phyloP scores from a whole-genome alignment of 2,888 invertebrate species.

The Psococerastis gibbosa region DNA sequence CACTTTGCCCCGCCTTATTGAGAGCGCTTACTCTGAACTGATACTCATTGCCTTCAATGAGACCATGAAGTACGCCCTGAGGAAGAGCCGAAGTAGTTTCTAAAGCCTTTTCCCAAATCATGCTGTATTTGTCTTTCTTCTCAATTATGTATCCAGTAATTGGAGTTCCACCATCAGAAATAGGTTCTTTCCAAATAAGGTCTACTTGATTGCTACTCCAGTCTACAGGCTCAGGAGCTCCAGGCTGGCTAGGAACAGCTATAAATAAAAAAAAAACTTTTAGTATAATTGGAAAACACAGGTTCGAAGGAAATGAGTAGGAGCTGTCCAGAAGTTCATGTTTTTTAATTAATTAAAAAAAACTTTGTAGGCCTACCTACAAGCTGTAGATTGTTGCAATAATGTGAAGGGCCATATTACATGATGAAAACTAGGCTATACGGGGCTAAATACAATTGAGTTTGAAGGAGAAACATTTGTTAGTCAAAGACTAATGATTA shows the following conservation, averaged over 20 bases:
- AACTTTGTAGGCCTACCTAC: too few species aligned
- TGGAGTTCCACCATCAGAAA: slow-evolving; percentile 83
- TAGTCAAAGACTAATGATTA: slow-evolving; percentile 2
- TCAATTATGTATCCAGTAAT: slow-evolving; percentile 85
- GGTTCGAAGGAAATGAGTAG: too few species aligned
- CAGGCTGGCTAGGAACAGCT: slow-evolving; percentile 75
- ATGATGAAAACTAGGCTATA: too few species aligned
- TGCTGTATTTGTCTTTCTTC: slow-evolving; percentile 81
- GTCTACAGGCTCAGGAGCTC: slow-evolving; percentile 76
- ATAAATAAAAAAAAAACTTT: slow-evolving; percentile 20
- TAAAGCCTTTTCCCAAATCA: slow-evolving; percentile 80
- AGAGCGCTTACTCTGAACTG: slow-evolving; percentile 91
- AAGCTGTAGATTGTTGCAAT: too few species aligned
- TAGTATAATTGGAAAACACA: too few species aligned
- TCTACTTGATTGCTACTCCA: slow-evolving; percentile 88
- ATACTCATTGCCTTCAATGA: slow-evolving; percentile 91
- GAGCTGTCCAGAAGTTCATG: too few species aligned
- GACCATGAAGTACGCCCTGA: slow-evolving; percentile 63
- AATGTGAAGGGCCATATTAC: too few species aligned
- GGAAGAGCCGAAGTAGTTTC: slow-evolving; percentile 60
- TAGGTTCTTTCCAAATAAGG: slow-evolving; percentile 75
- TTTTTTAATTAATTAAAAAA: too few species aligned
- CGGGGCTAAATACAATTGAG: too few species aligned
- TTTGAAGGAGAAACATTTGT: too few species aligned
- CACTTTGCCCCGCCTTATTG: slow-evolving; percentile 87